Percentiles rank a stretch among this genome's conserved stretches.
These are phyloP conservation scores for Pseudochirops corinnae DNA, from an alignment of 2,797 vertebrate genomes.

Conservation along the genomic window DNA sequence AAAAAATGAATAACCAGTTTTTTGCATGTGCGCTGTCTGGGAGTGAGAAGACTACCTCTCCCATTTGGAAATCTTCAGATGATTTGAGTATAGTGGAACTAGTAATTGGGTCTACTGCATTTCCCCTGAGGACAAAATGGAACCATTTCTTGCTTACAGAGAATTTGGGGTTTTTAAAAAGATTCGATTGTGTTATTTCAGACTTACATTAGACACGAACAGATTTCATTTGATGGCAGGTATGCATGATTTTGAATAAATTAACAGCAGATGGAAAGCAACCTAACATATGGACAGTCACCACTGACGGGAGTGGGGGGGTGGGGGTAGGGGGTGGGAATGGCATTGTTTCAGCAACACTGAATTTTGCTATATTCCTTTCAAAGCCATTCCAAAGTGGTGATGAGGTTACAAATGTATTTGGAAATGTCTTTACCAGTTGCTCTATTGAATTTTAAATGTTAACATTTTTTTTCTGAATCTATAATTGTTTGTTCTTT, in stretches of 20 bases:
- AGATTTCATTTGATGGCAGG: fast-evolving
- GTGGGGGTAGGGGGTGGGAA: neutral
- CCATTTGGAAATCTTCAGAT: conserved; percentile 28
- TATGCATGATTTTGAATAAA: neutral
- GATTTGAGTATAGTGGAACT: conserved; percentile 37
- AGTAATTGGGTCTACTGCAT: conserved; percentile 13
- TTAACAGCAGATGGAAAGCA: conserved; percentile 17
- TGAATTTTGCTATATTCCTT: conserved; percentile 23
- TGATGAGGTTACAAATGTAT: neutral
- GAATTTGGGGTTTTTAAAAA: conserved; percentile 26
- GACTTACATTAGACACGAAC: conserved; percentile 36
- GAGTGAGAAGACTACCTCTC: conserved; percentile 39
- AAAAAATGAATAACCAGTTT: conserved; percentile 36
- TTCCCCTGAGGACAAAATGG: conserved; percentile 11
- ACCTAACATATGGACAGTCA: conserved; percentile 22
- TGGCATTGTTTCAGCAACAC: neutral
- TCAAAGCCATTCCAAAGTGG: conserved; percentile 23
- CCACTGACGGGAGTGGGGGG: neutral
- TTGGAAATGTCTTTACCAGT: conserved; percentile 32
- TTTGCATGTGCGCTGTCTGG: neutral
- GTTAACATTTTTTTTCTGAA: neutral
- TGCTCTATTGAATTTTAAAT: conserved; percentile 14
- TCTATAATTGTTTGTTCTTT: neutral
- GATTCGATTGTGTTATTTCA: neutral
- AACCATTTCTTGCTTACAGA: conserved; percentile 1